These are phyloP conservation scores for Zalophus californianus DNA, from an alignment of 2,797 vertebrate species.

Conservation along the genomic window DNA sequence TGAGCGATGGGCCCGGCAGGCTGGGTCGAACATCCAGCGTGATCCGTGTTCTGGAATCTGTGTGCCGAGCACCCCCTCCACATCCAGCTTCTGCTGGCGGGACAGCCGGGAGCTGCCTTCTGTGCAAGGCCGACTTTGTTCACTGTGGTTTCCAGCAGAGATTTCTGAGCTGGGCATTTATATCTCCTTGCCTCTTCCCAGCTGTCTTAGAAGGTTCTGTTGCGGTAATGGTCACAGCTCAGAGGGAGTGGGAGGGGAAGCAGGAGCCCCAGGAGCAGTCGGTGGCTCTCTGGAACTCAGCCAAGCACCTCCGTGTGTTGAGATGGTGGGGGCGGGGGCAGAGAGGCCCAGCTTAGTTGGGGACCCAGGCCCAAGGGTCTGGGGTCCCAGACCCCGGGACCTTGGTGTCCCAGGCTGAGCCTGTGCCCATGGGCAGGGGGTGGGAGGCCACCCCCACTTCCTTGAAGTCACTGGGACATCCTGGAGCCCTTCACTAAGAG, in stretches of 20 bases:
- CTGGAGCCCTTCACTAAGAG: background rate
- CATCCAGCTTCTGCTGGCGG: background rate
- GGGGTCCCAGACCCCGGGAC: accelerated
- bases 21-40: accelerated
- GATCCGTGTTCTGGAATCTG: background rate
- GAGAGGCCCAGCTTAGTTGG: background rate
- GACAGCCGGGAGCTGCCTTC: accelerated
- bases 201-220: background rate
- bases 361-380: background rate
- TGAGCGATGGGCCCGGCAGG: background rate
- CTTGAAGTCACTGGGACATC: background rate
- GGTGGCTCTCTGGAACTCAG: background rate
- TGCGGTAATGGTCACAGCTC: background rate
- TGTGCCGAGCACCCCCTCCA: background rate
- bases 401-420: background rate
- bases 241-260: background rate
- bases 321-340: accelerated
- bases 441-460: background rate
- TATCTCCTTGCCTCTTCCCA: background rate
- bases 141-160: background rate
- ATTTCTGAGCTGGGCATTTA: background rate
- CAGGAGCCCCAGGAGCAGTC: background rate
- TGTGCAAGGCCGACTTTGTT: background rate
- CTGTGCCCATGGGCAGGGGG: background rate
- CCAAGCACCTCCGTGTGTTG: accelerated